Base-by-base conservation (phyloP, 2,888 invertebrate species). In the Pseudeuparius sepicola region DNA sequence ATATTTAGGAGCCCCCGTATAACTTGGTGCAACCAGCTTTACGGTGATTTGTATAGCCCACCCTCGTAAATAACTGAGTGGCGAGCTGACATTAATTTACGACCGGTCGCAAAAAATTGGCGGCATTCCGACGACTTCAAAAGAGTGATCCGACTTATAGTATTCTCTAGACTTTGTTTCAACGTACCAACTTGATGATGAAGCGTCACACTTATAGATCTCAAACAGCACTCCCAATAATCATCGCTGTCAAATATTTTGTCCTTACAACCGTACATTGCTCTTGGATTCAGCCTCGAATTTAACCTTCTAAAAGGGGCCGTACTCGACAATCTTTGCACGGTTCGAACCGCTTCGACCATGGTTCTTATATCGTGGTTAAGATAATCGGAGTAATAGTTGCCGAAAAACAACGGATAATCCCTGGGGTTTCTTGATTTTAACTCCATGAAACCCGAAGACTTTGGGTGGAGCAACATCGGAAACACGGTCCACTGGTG, bases 161-260 rank as follows among this genome's bases (percentile, higher is more conserved):
- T n/a, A 4, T 41, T 50, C 2, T 43, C 23, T 0, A 66, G 66
- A 1, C 71, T 71, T 71, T 71, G 71, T 47, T 67, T 68, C 13
- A 60, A 67, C 0, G 71, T 71, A 2, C 77, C 70, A 28, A 74
- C 68, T 49, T 78, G 76, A 54, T 81, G 80, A 49, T 79, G 77
- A 23, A 78, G 66, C 0, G 78, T 77, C 2, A 73, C 60, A 1
- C 75, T 72, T 14, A 73, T 51, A 1, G 70, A 65, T 20, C 41
- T 41, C 3, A 76, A 56, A 14, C 70, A 64, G 49, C 82, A 82
- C 48, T 71, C 72, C 78, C 80, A 78, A 49, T 79, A 81, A 2
- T 61, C 64, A 45, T 79, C 77, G 12, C 67, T 67, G 33, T 63
- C 67, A 44, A 72, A 75, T 14, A 61, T 48, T 49, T 61, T 63